Evolutionary conservation across 2,113 vertebrate genomes (phyloP).

Genomic region (Heteronetta atricapilla): DNA sequence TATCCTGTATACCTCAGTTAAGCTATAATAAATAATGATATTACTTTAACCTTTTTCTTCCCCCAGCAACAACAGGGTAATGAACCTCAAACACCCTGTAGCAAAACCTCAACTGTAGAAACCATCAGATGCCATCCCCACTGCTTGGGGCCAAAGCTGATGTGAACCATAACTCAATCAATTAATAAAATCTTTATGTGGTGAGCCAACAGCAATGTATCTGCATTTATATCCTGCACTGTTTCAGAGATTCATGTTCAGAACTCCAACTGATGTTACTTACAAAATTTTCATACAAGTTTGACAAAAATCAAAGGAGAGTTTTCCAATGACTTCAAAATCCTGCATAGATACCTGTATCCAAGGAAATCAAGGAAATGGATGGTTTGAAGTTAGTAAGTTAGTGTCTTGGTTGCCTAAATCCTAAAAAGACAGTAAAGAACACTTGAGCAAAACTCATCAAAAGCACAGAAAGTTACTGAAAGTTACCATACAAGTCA

Average conservation of each 20-base stretch:
- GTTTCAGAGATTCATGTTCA: neutral
- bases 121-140: neutral
- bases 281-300: neutral
- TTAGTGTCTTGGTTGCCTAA: neutral
- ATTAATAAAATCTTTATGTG: neutral
- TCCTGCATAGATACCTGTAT: neutral
- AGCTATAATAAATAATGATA: neutral
- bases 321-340: neutral
- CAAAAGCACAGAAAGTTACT: neutral
- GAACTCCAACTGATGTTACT: neutral
- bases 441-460: neutral
- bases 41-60: neutral
- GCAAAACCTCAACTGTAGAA: neutral
- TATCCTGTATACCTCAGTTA: neutral
- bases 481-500: neutral
- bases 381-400: neutral
- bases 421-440: neutral
- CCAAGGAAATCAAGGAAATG: neutral
- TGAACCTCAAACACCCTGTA: neutral
- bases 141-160: neutral
- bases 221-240: neutral
- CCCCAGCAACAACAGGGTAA: neutral
- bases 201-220: neutral
- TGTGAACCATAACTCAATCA: neutral
- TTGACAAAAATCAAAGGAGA: neutral